Evolutionary conservation across 2,113 vertebrate genomes (phyloP).

Genomic region (Podarcis cretensis): DNA sequence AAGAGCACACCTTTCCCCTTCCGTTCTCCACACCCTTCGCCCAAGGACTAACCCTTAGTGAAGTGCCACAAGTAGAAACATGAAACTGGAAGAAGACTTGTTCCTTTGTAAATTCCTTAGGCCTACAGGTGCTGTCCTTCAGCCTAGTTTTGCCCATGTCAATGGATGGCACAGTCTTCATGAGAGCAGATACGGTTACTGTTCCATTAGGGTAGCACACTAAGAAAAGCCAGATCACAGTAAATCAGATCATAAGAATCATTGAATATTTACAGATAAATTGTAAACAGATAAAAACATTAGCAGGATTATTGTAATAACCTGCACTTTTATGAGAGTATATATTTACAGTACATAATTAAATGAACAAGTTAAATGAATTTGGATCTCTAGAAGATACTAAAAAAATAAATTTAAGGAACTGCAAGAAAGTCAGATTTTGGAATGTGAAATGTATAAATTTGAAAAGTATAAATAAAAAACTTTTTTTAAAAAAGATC

Average conservation of each 20-base stretch:
- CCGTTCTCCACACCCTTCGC: neutral
- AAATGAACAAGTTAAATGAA: too few relatives aligned
- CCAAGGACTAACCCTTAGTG: conserved; percentile 55
- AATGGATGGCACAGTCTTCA: conserved; percentile 63
- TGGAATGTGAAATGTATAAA: too few relatives aligned
- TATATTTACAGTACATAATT: too few relatives aligned
- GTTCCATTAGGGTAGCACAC: conserved; percentile 66
- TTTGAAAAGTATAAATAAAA: too few relatives aligned
- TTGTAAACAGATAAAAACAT: too few relatives aligned
- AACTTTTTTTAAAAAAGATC: neutral
- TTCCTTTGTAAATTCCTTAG: conserved; percentile 49
- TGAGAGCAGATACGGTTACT: conserved; percentile 54
- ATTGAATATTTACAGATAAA: too few relatives aligned
- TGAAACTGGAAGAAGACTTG: conserved; percentile 69
- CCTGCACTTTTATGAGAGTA: too few relatives aligned
- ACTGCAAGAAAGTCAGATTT: too few relatives aligned
- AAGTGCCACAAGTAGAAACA: conserved; percentile 64
- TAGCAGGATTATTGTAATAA: too few relatives aligned
- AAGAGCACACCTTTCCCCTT: neutral
- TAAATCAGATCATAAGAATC: neutral
- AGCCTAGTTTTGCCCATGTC: conserved; percentile 68
- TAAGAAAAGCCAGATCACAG: conserved; percentile 24
- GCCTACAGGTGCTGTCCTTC: conserved; percentile 65
- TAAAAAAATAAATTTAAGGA: too few relatives aligned
- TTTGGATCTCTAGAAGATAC: too few relatives aligned